Evolutionary conservation across 2,888 invertebrate genomes (phyloP).

Genomic region (Molorchus minor): DNA sequence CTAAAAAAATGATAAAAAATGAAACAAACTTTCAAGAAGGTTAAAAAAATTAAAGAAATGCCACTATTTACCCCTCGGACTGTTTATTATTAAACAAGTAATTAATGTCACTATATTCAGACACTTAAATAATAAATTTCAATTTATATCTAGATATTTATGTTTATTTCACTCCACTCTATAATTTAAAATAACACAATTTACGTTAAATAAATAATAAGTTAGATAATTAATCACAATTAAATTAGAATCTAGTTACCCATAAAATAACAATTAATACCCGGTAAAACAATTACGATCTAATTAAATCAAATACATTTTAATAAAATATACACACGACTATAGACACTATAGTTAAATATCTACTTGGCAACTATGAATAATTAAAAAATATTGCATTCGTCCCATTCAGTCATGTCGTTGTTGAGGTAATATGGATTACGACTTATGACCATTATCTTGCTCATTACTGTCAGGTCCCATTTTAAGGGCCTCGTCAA

Average conservation of each 20-base stretch:
- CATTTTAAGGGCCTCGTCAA: slow-evolving; percentile 51
- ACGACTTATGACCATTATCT: slow-evolving; percentile 18
- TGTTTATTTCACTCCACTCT: not conserved
- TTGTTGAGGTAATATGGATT: slow-evolving; percentile 6
- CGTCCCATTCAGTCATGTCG: not conserved
- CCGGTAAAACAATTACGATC: not conserved
- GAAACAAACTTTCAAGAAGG: too few species aligned
- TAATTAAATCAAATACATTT: not conserved
- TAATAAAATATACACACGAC: not conserved
- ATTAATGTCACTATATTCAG: too few species aligned
- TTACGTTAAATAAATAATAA: not conserved
- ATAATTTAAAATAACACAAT: not conserved
- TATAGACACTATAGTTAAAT: not conserved
- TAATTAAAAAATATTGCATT: not conserved
- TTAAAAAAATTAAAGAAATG: too few species aligned
- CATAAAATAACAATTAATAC: not conserved
- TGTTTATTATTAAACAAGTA: too few species aligned
- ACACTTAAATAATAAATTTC: too few species aligned
- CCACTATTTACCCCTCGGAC: too few species aligned
- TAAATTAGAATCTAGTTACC: too few species aligned
- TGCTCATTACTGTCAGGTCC: slow-evolving; percentile 38
- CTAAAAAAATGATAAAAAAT: too few species aligned
- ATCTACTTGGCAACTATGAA: not conserved
- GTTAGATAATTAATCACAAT: not conserved
- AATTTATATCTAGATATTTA: too few species aligned